Conservation (phyloP, 2,113 vertebrate genomes). For the Fulmarus glacialis region DNA sequence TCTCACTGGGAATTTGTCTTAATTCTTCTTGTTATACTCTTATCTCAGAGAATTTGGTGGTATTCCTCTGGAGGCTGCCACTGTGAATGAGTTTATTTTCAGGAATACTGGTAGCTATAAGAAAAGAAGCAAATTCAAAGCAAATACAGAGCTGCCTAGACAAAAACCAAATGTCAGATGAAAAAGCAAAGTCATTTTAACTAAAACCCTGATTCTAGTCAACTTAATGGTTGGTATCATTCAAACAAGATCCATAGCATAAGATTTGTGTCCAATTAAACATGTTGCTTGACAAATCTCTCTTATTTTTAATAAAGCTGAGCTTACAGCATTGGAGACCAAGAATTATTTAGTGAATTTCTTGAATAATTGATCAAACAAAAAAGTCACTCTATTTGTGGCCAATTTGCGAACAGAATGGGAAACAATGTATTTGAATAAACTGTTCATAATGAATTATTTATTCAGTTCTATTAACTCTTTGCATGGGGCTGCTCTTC, state of each 20-base stretch:
- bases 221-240: background rate
- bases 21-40: background rate
- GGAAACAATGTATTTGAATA: background rate
- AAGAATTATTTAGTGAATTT: background rate
- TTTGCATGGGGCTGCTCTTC: background rate
- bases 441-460: background rate
- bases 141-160: background rate
- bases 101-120: background rate
- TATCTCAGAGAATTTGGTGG: background rate
- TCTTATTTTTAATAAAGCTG: background rate
- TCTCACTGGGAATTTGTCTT: background rate
- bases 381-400: background rate
- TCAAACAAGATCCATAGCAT: background rate
- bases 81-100: background rate
- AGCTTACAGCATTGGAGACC: background rate
- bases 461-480: background rate
- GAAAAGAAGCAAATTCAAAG: background rate
- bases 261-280: background rate
- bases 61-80: background rate
- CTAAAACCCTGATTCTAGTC: background rate
- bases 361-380: background rate
- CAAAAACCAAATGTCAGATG: background rate
- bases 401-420: background rate
- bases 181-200: background rate
- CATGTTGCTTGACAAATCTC: background rate